A percentile compares a stretch with the other conserved stretches of the same genome.
phyloP scores from a whole-genome alignment of 2,888 invertebrate species.

The Mamestra brassicae region DNA sequence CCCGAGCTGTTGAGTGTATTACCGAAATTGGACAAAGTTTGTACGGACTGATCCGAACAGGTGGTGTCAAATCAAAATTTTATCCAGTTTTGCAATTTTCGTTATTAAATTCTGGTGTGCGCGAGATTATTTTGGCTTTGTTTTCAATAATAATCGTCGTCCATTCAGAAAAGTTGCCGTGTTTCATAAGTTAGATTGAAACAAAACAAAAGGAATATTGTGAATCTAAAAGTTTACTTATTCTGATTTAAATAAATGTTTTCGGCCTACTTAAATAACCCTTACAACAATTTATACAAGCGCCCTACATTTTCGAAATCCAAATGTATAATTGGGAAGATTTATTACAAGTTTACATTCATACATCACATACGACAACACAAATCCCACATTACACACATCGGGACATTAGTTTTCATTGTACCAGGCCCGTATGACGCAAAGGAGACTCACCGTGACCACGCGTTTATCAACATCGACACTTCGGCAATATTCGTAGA shows the following conservation, averaged over 20 bases:
- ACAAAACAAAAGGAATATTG: slow-evolving; percentile 7
- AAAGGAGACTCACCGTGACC: slow-evolving; percentile 75
- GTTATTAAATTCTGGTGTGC: slow-evolving; percentile 8
- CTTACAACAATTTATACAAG: slow-evolving; percentile 17
- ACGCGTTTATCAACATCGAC: slow-evolving; percentile 73
- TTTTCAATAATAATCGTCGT: slow-evolving; percentile 7
- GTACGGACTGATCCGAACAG: slow-evolving; percentile 13
- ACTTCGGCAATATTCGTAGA: slow-evolving; percentile 53
- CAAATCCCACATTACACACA: slow-evolving; percentile 58
- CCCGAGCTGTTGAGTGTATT: slow-evolving; percentile 55
- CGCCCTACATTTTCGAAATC: slow-evolving; percentile 35
- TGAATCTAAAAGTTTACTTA: neutral
- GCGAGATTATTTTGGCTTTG: slow-evolving; percentile 1
- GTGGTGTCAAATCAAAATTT: slow-evolving; percentile 28
- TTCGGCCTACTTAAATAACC: slow-evolving; percentile 14
- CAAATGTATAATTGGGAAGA: slow-evolving; percentile 46
- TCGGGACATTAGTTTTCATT: slow-evolving; percentile 53
- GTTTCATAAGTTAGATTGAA: slow-evolving; percentile 1
- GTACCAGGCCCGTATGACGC: slow-evolving; percentile 51
- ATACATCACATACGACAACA: slow-evolving; percentile 45
- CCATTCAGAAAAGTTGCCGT: neutral
- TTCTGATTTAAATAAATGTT: slow-evolving; percentile 24
- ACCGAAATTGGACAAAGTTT: slow-evolving; percentile 40
- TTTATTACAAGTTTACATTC: slow-evolving; percentile 52
- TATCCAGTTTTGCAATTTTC: slow-evolving; percentile 7